Evolutionary conservation across 1,140 invertebrate genomes (phyloP).

Genomic region (Colletes latitarsis): DNA sequence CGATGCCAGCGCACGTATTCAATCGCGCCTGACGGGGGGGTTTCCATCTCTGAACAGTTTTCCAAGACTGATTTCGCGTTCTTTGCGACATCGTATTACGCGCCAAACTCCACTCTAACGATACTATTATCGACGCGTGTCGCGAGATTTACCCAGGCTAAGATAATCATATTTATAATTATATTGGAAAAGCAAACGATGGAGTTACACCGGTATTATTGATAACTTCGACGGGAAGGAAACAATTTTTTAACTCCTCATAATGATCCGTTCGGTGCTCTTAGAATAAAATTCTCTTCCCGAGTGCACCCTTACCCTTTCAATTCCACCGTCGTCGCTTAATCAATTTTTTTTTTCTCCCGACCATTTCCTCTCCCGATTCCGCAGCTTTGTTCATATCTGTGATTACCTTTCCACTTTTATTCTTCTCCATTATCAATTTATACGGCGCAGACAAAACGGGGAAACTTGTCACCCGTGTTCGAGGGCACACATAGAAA

Average conservation of each 20-base stretch:
- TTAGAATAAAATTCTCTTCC: background rate
- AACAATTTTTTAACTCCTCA: background rate
- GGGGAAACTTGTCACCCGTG: too few species aligned
- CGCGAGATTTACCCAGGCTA: too few species aligned
- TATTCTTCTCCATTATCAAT: slow-evolving; percentile 16
- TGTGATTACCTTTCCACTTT: slow-evolving; percentile 24
- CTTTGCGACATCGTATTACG: background rate
- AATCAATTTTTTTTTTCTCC: slow-evolving; percentile 14
- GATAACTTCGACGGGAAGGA: background rate
- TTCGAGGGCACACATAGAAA: too few species aligned
- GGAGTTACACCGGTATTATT: background rate
- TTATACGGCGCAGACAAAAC: too few species aligned
- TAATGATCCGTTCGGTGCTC: background rate
- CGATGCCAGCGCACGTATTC: background rate
- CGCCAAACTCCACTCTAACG: too few species aligned
- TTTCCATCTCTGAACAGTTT: background rate
- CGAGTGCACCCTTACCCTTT: background rate
- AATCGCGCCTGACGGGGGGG: background rate
- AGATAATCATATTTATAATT: background rate
- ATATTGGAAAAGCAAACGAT: background rate
- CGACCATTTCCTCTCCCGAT: background rate
- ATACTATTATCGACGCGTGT: too few species aligned
- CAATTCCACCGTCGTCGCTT: slow-evolving; percentile 15
- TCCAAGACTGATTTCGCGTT: background rate
- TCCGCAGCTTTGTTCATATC: background rate